These are phyloP conservation scores for Disparrhopalites patrizii DNA, from an alignment of 2,888 invertebrate genomes.

Conservation along the genomic window DNA sequence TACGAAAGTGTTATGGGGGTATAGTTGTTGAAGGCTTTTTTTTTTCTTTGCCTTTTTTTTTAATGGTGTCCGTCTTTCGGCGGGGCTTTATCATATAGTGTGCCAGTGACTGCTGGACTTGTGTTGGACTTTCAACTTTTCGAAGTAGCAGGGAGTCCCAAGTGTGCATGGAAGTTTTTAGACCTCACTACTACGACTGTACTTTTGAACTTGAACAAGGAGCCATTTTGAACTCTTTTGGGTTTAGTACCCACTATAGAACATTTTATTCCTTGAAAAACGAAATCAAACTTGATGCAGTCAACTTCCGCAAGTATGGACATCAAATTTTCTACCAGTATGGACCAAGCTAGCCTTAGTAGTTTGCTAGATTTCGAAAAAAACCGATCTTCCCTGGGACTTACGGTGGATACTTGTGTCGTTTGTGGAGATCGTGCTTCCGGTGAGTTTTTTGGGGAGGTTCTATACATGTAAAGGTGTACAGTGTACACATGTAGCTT, in stretches of 20 bases:
- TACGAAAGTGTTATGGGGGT: too few species aligned
- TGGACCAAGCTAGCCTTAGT: conserved; percentile 29
- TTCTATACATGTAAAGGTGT: neutral
- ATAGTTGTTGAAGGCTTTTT: neutral
- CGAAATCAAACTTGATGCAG: too few species aligned
- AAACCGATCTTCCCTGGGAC: conserved; percentile 54
- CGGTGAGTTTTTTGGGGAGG: too few species aligned
- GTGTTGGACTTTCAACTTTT: too few species aligned
- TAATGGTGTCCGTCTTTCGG: too few species aligned
- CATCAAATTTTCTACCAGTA: neutral
- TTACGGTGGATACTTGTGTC: conserved; percentile 80
- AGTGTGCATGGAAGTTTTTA: too few species aligned
- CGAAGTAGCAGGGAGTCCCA: too few species aligned
- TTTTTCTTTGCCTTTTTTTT: neutral
- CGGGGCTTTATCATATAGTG: neutral
- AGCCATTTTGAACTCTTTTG: conserved; percentile 20
- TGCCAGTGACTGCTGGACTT: too few species aligned
- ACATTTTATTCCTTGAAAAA: too few species aligned
- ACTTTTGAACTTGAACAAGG: too few species aligned
- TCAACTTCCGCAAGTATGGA: neutral
- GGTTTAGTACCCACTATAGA: neutral
- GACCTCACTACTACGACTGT: too few species aligned
- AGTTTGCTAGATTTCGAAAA: conserved; percentile 40
- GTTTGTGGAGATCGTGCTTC: conserved; percentile 96
- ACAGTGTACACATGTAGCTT: neutral